phyloP scores from a whole-genome alignment of 2,113 vertebrate genomes.

The Tinamus guttatus region DNA sequence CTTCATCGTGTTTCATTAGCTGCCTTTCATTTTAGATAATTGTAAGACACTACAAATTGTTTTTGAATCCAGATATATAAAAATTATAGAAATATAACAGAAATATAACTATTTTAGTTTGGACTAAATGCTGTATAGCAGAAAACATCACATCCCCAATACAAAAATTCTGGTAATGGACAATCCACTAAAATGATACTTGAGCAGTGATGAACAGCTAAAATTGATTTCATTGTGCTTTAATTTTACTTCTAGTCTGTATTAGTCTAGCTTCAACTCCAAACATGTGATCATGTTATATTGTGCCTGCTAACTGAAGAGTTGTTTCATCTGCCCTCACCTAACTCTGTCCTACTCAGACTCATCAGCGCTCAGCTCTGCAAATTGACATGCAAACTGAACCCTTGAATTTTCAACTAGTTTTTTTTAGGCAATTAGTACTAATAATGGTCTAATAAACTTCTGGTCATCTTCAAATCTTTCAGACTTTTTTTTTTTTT shows the following conservation, averaged over 20 bases:
- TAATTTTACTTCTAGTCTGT: not conserved
- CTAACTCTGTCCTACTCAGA: not conserved
- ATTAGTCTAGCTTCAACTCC: not conserved
- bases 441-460: not conserved
- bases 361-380: accelerated
- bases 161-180: not conserved
- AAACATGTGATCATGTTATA: not conserved
- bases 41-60: not conserved
- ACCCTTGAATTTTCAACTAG: accelerated
- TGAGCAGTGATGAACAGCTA: not conserved
- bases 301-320: not conserved
- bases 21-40: not conserved
- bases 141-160: not conserved
- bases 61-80: not conserved
- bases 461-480: not conserved
- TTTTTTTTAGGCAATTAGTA: not conserved
- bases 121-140: not conserved
- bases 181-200: not conserved
- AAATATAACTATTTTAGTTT: not conserved
- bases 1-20: not conserved
- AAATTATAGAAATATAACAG: not conserved
- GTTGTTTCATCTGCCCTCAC: not conserved
- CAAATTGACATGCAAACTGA: not conserved
- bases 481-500: not conserved
- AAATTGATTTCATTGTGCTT: not conserved